phyloP scores from a whole-genome alignment of 2,113 vertebrate species.

The Apus apus region DNA sequence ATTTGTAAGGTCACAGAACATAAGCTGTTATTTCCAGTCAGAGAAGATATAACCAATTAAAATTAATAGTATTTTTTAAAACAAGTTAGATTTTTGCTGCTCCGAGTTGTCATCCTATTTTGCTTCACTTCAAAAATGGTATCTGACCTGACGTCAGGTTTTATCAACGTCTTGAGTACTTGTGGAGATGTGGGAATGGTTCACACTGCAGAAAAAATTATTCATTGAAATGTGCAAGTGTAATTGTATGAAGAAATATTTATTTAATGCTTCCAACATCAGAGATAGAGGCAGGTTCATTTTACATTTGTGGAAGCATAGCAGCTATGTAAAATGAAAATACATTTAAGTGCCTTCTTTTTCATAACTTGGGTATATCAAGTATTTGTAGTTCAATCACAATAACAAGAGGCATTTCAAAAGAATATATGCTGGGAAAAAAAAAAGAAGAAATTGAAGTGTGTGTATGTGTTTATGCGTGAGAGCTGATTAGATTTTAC shows the following conservation, averaged over 20 bases:
- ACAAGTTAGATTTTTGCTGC: background rate
- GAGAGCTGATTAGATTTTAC: background rate
- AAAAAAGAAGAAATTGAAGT: background rate
- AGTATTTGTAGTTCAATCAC: background rate
- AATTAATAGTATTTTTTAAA: background rate
- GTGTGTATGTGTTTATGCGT: background rate
- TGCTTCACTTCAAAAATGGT: background rate
- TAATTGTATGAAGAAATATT: background rate
- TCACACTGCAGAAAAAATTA: background rate
- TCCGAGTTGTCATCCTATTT: background rate
- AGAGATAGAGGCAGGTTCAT: background rate
- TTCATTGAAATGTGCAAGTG: background rate
- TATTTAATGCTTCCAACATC: background rate
- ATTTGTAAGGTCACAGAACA: background rate
- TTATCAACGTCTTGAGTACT: background rate
- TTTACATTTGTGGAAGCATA: background rate
- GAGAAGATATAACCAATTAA: background rate
- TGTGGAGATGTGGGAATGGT: background rate
- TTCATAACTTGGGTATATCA: background rate
- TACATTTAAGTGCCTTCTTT: background rate
- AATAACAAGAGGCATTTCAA: background rate
- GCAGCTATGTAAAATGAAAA: background rate
- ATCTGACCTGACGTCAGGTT: background rate
- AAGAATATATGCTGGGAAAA: background rate
- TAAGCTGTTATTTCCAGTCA: background rate